These are phyloP conservation scores for Atherinomorus stipes DNA, from an alignment of 2,113 vertebrate genomes.

Conservation along the genomic window DNA sequence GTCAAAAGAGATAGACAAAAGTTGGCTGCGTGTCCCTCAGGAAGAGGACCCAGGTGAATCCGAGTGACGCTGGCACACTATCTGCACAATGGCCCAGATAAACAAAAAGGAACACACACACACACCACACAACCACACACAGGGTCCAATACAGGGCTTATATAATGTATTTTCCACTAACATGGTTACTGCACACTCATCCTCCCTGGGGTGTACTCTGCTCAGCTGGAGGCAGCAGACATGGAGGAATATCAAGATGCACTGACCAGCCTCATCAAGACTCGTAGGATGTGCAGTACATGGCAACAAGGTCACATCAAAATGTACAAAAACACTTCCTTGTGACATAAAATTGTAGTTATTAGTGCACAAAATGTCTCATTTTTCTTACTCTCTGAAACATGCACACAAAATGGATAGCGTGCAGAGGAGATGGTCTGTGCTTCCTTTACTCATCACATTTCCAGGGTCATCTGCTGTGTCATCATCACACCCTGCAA, in stretches of 20 bases:
- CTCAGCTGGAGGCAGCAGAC: constrained; percentile 65
- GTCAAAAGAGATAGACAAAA: constrained; percentile 31
- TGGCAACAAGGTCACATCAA: constrained; percentile 43
- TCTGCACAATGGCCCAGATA: constrained; percentile 57
- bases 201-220: constrained; percentile 62
- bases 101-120: constrained; percentile 47
- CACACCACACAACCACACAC: constrained; percentile 28
- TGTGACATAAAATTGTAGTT: not conserved
- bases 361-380: constrained; percentile 2
- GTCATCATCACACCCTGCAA: constrained; percentile 63
- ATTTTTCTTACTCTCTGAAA: not conserved
- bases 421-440: constrained; percentile 1
- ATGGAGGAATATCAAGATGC: constrained; percentile 29
- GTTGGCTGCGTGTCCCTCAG: constrained; percentile 32
- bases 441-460: constrained; percentile 47
- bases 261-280: constrained; percentile 36
- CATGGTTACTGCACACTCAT: constrained; percentile 74
- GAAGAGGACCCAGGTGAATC: constrained; percentile 68
- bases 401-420: not conserved
- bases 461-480: constrained; percentile 66
- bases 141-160: constrained; percentile 58
- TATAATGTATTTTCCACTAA: constrained; percentile 74
- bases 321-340: constrained; percentile 10
- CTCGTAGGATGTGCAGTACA: constrained; percentile 23
- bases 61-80: constrained; percentile 48